Base-by-base conservation (phyloP, 2,888 invertebrate genomes). In the Dastarcus helophoroides region DNA sequence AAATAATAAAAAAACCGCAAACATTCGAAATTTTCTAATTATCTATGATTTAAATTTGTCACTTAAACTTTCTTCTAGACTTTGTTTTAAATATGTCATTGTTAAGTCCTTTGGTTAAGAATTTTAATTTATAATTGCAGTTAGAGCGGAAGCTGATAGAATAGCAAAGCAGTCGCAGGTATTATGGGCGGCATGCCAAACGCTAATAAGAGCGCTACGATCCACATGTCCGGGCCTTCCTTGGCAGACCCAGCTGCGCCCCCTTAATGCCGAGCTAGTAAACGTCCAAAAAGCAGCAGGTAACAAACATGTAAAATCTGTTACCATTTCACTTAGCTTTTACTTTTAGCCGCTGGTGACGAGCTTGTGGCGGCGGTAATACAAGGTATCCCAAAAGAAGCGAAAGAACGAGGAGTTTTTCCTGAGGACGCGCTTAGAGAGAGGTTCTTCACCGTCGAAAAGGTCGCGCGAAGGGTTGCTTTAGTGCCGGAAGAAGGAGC, bases 161-260 rank as follows among this genome's bases (percentile, higher is more conserved):
- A 74, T 73, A 33, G 78, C 81, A 1, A 75, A 78, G 21, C 76
- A 81, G 41, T 82, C 91, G 1, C 91, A 93, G 60, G 75, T 86
- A 14, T 68, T 95, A 42, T 95, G 95, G 95, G 78, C 89, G 41
- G 89, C 95, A 2, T 91, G 89, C 48, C 89, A 93, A 51, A 78
- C 89, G 2, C 65, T 95, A 19, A 73, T 81, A 51, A 73, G 82
- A 2, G 79, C 84, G 12, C 73, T 93, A 4, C 70, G 77, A 35
- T 64, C 68, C 10, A 73, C 76, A 6, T 66, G 73, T 31, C 65
- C 68, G 1, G 71, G 71, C 25, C 55, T 64, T 17, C 59, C 69
- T 26, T 67, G 69, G 63, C 65, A 62, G 43, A 60, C 71, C 48
- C 64, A 73, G 49, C 57, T 76, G 57, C 61, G 73, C 54, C 71